Conservation (phyloP, 2,888 invertebrate species). For the Acanthosepion pharaonis region DNA sequence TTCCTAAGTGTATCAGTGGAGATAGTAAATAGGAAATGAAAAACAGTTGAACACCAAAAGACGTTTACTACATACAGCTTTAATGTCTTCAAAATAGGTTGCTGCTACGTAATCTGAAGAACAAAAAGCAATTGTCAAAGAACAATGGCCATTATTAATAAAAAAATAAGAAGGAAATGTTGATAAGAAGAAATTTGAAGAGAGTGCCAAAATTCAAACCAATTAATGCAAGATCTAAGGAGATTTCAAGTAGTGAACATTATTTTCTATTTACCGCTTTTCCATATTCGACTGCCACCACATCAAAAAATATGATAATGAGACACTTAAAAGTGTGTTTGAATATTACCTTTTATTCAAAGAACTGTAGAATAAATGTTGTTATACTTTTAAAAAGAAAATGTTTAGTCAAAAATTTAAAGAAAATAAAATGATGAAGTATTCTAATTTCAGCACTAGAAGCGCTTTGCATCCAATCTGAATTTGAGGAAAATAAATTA, state of each 20-base stretch:
- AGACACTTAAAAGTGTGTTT: no score
- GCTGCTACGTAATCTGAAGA: not conserved
- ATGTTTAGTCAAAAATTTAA: not conserved
- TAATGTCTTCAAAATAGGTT: not conserved
- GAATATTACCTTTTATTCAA: no score
- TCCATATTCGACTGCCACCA: not conserved
- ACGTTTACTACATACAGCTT: not conserved
- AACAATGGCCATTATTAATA: not conserved
- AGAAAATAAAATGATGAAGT: not conserved
- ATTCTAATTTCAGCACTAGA: not conserved
- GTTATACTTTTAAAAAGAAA: not conserved
- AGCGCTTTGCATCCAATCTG: not conserved
- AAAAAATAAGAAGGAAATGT: not conserved
- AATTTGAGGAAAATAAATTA: not conserved
- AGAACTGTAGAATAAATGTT: not conserved
- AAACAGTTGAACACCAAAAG: not conserved
- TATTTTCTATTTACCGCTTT: not conserved
- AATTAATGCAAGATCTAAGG: not conserved
- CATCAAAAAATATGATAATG: not conserved
- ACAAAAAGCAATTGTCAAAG: not conserved
- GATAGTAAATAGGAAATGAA: not conserved
- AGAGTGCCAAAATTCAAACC: not conserved
- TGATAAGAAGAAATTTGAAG: not conserved
- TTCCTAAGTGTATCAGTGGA: no score
- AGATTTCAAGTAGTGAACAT: not conserved